phyloP scores from a whole-genome alignment of 2,888 invertebrate species.

The Leptopilina myrica region DNA sequence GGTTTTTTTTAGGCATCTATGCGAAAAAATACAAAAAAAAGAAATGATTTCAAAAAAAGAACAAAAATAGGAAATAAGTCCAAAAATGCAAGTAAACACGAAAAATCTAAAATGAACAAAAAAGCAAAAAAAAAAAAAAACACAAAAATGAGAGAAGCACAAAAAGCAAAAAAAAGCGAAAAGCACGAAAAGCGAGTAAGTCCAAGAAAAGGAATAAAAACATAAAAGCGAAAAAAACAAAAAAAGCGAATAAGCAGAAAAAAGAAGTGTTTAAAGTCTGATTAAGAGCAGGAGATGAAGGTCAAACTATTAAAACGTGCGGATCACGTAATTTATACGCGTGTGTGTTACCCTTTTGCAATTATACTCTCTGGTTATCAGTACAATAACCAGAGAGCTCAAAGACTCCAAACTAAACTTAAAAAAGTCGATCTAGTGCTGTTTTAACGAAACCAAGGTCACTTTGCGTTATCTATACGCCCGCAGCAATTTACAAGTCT shows the following conservation, averaged over 20 bases:
- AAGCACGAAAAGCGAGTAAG: no score
- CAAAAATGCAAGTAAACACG: no score
- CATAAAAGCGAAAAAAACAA: no score
- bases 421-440: slow-evolving; percentile 46
- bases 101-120: no score
- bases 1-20: background rate
- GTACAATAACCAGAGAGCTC: slow-evolving; percentile 21
- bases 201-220: no score
- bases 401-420: slow-evolving; percentile 53
- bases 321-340: slow-evolving; percentile 58
- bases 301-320: slow-evolving; percentile 64
- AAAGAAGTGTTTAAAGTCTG: slow-evolving; percentile 28
- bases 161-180: no score
- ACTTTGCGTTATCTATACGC: slow-evolving; percentile 64
- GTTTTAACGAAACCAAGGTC: slow-evolving; percentile 61
- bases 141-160: no score
- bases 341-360: slow-evolving; percentile 44
- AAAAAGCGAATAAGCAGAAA: no score
- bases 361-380: slow-evolving; percentile 55
- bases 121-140: no score
- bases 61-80: no score
- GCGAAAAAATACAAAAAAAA: no score
- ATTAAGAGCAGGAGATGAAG: slow-evolving; percentile 61
- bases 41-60: no score
- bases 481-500: slow-evolving; percentile 60